Evolutionary conservation across 1,140 invertebrate genomes (phyloP).

Genomic region (Marisa cornuarietis): DNA sequence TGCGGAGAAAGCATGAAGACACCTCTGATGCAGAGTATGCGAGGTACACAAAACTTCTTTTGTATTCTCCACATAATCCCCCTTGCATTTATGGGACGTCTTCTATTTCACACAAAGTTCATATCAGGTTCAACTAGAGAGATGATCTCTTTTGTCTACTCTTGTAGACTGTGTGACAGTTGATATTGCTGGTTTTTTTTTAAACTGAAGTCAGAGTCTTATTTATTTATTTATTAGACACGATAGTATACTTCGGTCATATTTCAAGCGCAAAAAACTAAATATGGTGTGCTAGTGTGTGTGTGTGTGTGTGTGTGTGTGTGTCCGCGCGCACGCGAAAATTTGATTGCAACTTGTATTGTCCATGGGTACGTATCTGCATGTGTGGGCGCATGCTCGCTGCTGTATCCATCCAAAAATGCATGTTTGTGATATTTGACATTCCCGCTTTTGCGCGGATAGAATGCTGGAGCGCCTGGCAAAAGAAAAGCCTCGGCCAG

Average conservation of each 20-base stretch:
- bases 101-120: no score
- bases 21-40: constrained; percentile 8
- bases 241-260: no score
- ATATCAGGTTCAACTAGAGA: no score
- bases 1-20: not conserved
- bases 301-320: constrained; percentile 10
- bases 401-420: not conserved
- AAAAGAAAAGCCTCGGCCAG: not conserved
- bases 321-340: not conserved
- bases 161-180: not conserved
- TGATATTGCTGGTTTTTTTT: no score
- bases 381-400: not conserved
- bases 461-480: constrained; percentile 10
- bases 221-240: no score
- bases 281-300: not conserved
- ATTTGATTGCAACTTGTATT: not conserved
- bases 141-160: not conserved
- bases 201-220: no score
- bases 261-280: no score
- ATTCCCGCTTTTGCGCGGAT: no score
- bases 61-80: no score
- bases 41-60: not conserved
- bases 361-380: not conserved
- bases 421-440: not conserved
- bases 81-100: no score